Evolutionary conservation across 2,113 vertebrate genomes (phyloP).

Genomic region (Corynorhinus townsendii): DNA sequence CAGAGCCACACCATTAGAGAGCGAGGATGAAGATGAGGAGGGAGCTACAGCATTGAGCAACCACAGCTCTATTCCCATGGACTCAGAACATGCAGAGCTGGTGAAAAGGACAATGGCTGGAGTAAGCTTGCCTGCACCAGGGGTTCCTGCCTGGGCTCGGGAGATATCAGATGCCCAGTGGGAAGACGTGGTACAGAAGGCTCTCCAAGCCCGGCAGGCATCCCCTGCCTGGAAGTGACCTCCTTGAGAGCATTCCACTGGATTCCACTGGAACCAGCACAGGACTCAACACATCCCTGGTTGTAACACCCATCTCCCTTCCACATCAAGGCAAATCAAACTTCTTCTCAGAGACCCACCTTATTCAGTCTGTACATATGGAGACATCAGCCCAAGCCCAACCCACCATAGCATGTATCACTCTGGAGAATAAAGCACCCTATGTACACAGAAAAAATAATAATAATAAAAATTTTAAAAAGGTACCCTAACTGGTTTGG

Average conservation of each 20-base stretch:
- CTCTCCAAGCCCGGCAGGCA: constrained; percentile 86
- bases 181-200: constrained; percentile 92
- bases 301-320: neutral
- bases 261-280: constrained; percentile 39
- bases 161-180: constrained; percentile 97
- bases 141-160: constrained; percentile 91
- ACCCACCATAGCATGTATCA: constrained; percentile 89
- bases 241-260: neutral
- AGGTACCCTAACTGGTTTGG: too few species aligned
- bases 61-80: constrained; percentile 94
- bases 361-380: constrained; percentile 96
- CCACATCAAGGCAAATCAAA: constrained; percentile 35
- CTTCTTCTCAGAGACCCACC: constrained; percentile 80
- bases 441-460: constrained; percentile 85
- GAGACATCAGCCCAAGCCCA: constrained; percentile 94
- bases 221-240: constrained; percentile 81
- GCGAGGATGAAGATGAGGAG: constrained; percentile 87
- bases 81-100: constrained; percentile 95
- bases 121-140: constrained; percentile 88
- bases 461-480: too few species aligned
- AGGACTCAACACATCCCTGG: constrained; percentile 39
- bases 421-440: constrained; percentile 94
- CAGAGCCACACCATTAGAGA: constrained; percentile 90
- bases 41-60: constrained; percentile 80
- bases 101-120: constrained; percentile 96